Percentiles rank a stretch among this genome's conserved stretches.
These are phyloP conservation scores for Artemia sp. DNA, from an alignment of 2,888 invertebrate genomes.

Conservation along the genomic window DNA sequence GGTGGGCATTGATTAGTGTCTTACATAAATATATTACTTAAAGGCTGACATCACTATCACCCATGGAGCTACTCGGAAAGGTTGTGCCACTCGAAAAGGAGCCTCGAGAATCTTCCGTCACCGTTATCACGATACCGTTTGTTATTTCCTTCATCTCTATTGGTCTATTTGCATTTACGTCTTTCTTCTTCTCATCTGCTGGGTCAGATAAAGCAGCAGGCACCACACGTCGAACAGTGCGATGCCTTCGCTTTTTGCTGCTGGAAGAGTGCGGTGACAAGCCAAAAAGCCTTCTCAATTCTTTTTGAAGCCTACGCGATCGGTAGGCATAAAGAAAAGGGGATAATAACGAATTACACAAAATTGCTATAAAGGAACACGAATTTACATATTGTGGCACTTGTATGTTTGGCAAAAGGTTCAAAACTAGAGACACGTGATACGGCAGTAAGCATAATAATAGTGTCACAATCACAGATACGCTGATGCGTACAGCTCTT, in stretches of 20 bases:
- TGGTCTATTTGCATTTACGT: slow-evolving; percentile 10
- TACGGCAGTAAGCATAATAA: slow-evolving; percentile 42
- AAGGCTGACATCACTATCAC: slow-evolving; percentile 21
- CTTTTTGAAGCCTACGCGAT: slow-evolving; percentile 46
- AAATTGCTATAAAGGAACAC: slow-evolving; percentile 39
- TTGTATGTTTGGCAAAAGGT: slow-evolving; percentile 28
- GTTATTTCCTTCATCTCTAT: slow-evolving; percentile 27
- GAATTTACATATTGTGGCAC: slow-evolving; percentile 33
- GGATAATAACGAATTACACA: slow-evolving; percentile 46
- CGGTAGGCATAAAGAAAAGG: slow-evolving; percentile 61
- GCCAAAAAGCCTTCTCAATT: slow-evolving; percentile 39
- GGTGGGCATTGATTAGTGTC: too few species aligned
- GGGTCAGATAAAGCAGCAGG: not conserved
- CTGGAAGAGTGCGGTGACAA: slow-evolving; percentile 26
- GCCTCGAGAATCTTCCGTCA: slow-evolving; percentile 39
- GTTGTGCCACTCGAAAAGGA: slow-evolving; percentile 47
- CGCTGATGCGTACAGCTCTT: slow-evolving; percentile 68
- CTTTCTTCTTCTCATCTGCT: slow-evolving; percentile 1
- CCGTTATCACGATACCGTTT: slow-evolving; percentile 41
- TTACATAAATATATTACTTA: not conserved
- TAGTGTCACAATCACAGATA: slow-evolving; percentile 53
- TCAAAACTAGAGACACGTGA: slow-evolving; percentile 32
- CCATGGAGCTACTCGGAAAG: slow-evolving; percentile 16
- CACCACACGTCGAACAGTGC: not conserved
- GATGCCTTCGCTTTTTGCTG: not conserved